Evolutionary conservation across 2,888 invertebrate genomes (phyloP).

Genomic region (Drosophila flavopinicola): DNA sequence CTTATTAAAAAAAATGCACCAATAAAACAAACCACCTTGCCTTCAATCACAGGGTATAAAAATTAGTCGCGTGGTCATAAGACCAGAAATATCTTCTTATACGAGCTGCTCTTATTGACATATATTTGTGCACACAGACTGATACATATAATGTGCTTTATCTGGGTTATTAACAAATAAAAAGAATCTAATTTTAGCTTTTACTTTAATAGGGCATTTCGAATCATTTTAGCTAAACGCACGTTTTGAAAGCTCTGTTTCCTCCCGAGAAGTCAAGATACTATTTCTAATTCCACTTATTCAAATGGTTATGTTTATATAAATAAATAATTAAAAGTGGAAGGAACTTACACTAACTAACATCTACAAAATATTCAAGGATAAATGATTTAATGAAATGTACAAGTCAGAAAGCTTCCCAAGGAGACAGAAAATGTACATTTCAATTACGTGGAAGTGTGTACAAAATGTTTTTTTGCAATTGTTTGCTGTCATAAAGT

Average conservation of each 20-base stretch:
- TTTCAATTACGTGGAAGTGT: conserved; percentile 11
- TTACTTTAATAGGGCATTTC: conserved; percentile 16
- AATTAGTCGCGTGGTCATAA: conserved; percentile 12
- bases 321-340: too few relatives aligned
- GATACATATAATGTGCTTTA: conserved; percentile 8
- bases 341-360: background rate
- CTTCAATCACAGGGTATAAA: background rate
- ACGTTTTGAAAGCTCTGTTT: background rate
- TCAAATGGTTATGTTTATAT: too few relatives aligned
- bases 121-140: too few relatives aligned
- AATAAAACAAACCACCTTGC: background rate
- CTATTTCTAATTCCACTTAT: too few relatives aligned
- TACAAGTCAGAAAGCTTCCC: background rate
- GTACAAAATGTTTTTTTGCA: conserved; percentile 3
- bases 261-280: too few relatives aligned
- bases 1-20: too few relatives aligned
- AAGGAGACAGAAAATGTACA: background rate
- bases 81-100: background rate
- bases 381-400: background rate
- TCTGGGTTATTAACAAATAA: conserved; percentile 14
- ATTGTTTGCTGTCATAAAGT: conserved; percentile 5
- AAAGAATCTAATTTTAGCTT: conserved; percentile 25
- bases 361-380: background rate
- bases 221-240: conserved; percentile 1
- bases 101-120: conserved; percentile 3